Percentiles rank a stretch among this genome's conserved stretches.
These are phyloP conservation scores for Uromys caudimaculatus DNA, from an alignment of 2,797 vertebrate genomes.

Conservation along the genomic window DNA sequence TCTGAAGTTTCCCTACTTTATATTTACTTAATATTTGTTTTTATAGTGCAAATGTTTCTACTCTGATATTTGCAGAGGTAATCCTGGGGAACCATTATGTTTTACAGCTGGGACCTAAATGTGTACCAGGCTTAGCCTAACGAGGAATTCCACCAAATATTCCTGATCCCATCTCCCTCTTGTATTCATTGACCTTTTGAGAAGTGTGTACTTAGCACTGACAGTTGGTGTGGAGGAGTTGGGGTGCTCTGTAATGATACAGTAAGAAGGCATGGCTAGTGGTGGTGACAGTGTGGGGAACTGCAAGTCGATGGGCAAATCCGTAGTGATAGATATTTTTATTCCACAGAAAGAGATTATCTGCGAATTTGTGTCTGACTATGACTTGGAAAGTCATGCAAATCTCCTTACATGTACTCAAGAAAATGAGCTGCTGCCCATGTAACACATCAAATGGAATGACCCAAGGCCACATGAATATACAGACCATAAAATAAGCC, in stretches of 20 bases:
- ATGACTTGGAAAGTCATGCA: neutral
- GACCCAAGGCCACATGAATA: neutral
- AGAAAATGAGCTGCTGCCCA: neutral
- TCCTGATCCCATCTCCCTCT: neutral
- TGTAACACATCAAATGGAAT: neutral
- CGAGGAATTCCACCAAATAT: neutral
- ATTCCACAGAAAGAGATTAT: neutral
- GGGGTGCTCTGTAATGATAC: neutral
- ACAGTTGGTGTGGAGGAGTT: neutral
- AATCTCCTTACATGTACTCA: neutral
- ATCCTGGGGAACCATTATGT: neutral
- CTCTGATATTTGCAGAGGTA: neutral
- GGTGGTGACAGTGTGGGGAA: neutral
- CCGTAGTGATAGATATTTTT: neutral
- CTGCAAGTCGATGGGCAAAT: neutral
- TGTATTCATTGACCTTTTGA: neutral
- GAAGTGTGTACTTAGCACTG: neutral
- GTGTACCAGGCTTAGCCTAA: neutral
- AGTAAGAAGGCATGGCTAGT: neutral
- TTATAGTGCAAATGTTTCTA: slow-evolving; percentile 2
- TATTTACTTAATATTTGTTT: slow-evolving; percentile 44
- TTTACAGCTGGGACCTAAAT: neutral
- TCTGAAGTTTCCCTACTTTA: slow-evolving; percentile 31
- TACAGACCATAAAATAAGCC: neutral
- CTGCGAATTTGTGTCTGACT: neutral